Conservation (phyloP, 53 echinoderm and acorn worm genomes). For the Henricia sp. region DNA sequence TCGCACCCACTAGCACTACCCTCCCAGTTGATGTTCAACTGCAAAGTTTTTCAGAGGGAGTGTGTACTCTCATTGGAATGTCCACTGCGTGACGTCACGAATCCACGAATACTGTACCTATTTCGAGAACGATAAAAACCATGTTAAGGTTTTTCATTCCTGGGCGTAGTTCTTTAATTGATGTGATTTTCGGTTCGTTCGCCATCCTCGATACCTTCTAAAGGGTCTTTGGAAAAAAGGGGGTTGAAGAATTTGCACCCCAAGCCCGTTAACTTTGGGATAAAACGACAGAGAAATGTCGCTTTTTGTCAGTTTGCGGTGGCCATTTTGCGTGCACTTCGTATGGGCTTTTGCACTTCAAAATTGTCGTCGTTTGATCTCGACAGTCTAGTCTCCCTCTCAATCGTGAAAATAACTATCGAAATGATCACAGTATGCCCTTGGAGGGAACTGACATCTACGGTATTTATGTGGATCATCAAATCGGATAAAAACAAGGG, state of each 20-base stretch:
- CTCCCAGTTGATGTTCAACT: not conserved
- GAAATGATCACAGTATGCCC: conserved; percentile 19
- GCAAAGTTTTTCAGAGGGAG: conserved; percentile 55
- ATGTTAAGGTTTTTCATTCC: conserved; percentile 94
- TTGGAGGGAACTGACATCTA: conserved; percentile 35
- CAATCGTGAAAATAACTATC: conserved; percentile 1
- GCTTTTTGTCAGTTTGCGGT: not conserved
- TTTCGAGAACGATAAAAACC: conserved; percentile 92
- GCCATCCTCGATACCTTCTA: conserved; percentile 51
- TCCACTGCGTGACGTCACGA: not conserved
- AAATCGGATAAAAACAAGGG: not conserved
- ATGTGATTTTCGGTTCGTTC: conserved; percentile 65
- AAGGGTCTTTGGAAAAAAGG: conserved; percentile 9
- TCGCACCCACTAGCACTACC: no score
- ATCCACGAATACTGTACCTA: conserved; percentile 83
- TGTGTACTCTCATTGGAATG: conserved; percentile 1
- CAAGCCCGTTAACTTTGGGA: conserved; percentile 16
- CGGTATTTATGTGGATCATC: not conserved
- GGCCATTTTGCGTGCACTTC: conserved; percentile 20
- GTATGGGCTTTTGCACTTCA: not conserved
- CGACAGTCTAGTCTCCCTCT: conserved; percentile 4
- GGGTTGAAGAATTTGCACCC: conserved; percentile 2
- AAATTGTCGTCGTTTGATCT: not conserved
- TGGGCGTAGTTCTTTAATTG: conserved; percentile 93
- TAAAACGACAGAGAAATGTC: conserved; percentile 22